Percentiles rank a stretch among this genome's conserved stretches.
Evolutionary conservation across 2,113 vertebrate species (phyloP).

Genomic region (Saguinus midas): DNA sequence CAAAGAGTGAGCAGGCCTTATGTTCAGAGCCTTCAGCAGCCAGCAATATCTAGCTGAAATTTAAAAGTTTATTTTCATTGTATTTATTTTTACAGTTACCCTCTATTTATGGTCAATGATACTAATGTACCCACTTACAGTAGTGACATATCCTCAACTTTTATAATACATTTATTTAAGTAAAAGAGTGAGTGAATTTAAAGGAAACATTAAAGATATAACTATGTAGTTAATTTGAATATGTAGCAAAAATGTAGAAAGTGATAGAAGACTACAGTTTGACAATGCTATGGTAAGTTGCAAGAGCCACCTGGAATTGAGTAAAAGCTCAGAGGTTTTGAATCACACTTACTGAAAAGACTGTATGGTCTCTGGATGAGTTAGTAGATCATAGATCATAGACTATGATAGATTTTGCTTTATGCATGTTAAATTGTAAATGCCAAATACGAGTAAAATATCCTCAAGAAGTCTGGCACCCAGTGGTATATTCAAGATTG

Average conservation of each 20-base stretch:
- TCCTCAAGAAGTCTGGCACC: not conserved
- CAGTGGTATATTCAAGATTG: not conserved
- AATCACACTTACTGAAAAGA: not conserved
- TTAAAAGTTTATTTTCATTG: conserved; percentile 61
- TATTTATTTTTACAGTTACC: conserved; percentile 53
- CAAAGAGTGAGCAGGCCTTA: conserved; percentile 67
- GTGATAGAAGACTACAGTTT: not conserved
- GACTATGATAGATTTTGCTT: not conserved
- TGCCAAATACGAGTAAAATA: not conserved
- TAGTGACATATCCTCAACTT: not conserved
- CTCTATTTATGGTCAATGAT: conserved; percentile 55
- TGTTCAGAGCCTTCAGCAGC: conserved; percentile 62
- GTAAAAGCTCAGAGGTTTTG: not conserved
- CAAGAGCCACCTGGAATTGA: not conserved
- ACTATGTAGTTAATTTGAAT: not conserved
- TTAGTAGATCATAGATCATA: conserved; percentile 23
- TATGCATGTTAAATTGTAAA: not conserved
- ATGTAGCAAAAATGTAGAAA: conserved; percentile 22
- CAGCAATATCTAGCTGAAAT: conserved; percentile 49
- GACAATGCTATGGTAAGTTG: not conserved
- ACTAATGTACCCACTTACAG: conserved; percentile 16
- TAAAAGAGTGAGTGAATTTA: not conserved
- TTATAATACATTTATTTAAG: not conserved
- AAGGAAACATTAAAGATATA: conserved; percentile 13
- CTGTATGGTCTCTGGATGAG: not conserved